Evolutionary conservation across 1,140 invertebrate species (phyloP).

Genomic region (Maniola jurtina): DNA sequence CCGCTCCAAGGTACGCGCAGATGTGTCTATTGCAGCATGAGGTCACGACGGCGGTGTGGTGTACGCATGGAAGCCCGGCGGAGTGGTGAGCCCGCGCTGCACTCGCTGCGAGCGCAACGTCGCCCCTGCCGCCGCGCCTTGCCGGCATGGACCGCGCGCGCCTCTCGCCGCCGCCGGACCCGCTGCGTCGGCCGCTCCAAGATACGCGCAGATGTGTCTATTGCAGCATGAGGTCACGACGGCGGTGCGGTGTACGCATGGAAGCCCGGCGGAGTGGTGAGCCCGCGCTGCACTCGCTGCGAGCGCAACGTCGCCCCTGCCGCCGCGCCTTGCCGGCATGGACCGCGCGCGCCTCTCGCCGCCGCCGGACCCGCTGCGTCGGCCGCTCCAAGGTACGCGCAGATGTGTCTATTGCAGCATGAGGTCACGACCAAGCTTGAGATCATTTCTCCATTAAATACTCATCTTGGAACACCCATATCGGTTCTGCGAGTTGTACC

Average conservation of each 20-base stretch:
- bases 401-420: too few relatives aligned
- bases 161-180: slow-evolving; percentile 63
- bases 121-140: slow-evolving; percentile 64
- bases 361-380: slow-evolving; percentile 62
- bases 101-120: slow-evolving; percentile 61
- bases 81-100: slow-evolving; percentile 63
- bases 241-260: too few relatives aligned
- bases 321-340: slow-evolving; percentile 71
- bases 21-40: slow-evolving; percentile 14
- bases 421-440: slow-evolving; percentile 69
- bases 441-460: too few relatives aligned
- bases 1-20: slow-evolving; percentile 47
- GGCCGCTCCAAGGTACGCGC: slow-evolving; percentile 54
- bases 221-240: slow-evolving; percentile 1
- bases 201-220: neutral
- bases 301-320: slow-evolving; percentile 60
- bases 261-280: slow-evolving; percentile 49
- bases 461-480: too few relatives aligned
- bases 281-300: slow-evolving; percentile 39
- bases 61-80: slow-evolving; percentile 75
- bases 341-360: slow-evolving; percentile 66
- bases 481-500: too few relatives aligned
- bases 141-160: slow-evolving; percentile 72
- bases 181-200: slow-evolving; percentile 67
- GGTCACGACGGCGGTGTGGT: slow-evolving; percentile 68